A percentile compares a stretch with the other conserved stretches of the same genome.
These are phyloP conservation scores for Equus quagga DNA, from an alignment of 2,113 vertebrate genomes.

Conservation along the genomic window DNA sequence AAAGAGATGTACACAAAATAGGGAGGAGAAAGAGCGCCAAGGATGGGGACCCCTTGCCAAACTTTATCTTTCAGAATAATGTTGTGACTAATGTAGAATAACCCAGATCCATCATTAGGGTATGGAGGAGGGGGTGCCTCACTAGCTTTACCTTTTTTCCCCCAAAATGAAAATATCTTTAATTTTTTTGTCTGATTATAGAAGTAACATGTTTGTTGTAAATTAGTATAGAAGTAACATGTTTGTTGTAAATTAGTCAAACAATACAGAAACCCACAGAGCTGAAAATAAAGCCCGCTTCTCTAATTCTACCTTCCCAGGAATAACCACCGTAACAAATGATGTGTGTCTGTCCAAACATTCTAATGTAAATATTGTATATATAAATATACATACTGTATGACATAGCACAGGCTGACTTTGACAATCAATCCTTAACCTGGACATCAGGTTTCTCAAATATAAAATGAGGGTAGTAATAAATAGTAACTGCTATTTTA, in stretches of 20 bases:
- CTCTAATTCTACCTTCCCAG: not conserved
- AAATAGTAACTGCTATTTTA: not conserved
- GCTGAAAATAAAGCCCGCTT: not conserved
- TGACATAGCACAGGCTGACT: not conserved
- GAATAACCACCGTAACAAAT: conserved; percentile 4
- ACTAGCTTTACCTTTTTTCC: not conserved
- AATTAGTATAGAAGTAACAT: not conserved
- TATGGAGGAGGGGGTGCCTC: not conserved
- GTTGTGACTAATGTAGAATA: not conserved
- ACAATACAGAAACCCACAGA: not conserved
- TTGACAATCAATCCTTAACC: not conserved
- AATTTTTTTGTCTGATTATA: not conserved
- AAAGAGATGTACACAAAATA: not conserved
- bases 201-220: not conserved
- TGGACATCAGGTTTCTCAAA: conserved; percentile 3
- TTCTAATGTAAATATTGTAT: not conserved
- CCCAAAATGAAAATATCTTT: not conserved
- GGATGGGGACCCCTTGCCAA: not conserved
- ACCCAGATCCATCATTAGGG: not conserved
- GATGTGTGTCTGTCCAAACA: not conserved
- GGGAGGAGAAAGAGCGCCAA: not conserved
- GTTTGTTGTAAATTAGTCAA: not conserved
- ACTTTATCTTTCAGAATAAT: not conserved
- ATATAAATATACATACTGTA: not conserved
- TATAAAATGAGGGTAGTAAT: conserved; percentile 16